A percentile compares a stretch with the other conserved stretches of the same genome.
phyloP scores from a whole-genome alignment of 1,140 invertebrate species.

The Steinernema feltiae region DNA sequence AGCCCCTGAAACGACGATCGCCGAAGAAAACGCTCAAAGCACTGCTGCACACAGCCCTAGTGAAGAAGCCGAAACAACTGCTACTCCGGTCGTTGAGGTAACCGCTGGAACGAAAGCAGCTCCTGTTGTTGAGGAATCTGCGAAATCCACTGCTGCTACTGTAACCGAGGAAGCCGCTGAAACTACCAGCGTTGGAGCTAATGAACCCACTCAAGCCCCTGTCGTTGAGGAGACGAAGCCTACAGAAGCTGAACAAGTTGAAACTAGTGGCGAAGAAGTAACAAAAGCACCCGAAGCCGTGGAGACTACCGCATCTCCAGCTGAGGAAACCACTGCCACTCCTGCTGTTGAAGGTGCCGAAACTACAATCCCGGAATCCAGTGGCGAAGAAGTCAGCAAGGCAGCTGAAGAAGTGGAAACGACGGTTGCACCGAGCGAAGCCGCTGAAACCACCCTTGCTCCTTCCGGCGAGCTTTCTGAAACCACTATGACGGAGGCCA shows the following conservation, averaged over 20 bases:
- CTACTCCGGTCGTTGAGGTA: background rate
- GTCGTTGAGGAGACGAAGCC: background rate
- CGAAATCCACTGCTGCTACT: background rate
- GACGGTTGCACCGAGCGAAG: too few relatives aligned
- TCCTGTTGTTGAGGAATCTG: background rate
- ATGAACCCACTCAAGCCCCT: background rate
- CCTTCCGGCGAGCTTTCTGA: too few relatives aligned
- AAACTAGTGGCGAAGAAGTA: background rate
- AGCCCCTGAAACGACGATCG: background rate
- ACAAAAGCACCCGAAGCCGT: too few relatives aligned
- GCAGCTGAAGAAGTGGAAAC: too few relatives aligned
- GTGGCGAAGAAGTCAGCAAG: too few relatives aligned
- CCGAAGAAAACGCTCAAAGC: background rate
- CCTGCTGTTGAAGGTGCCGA: background rate
- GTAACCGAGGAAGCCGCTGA: background rate
- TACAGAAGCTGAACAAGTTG: background rate
- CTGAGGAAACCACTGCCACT: background rate
- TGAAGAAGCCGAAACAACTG: conserved; percentile 14
- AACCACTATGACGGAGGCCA: too few relatives aligned
- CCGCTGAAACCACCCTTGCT: conserved; percentile 1
- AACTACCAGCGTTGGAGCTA: background rate
- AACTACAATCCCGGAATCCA: too few relatives aligned
- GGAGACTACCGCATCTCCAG: background rate
- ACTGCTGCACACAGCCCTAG: conserved; percentile 3
- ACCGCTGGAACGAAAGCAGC: background rate